Evolutionary conservation across 2,113 vertebrate genomes (phyloP).

Genomic region (Sander vitreus): DNA sequence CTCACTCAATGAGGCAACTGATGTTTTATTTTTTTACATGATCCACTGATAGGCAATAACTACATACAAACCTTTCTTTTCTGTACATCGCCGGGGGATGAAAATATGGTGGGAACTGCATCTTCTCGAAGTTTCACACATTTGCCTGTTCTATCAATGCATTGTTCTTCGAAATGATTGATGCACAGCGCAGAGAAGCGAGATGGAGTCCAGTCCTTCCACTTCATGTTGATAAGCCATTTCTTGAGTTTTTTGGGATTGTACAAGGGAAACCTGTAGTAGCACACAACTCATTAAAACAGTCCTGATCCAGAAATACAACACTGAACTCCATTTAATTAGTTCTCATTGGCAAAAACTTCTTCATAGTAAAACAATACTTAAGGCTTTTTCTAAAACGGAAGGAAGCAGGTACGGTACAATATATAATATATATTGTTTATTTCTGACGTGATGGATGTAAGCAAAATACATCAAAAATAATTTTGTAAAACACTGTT

Average conservation of each 20-base stretch:
- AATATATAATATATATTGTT: background rate
- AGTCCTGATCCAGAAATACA: background rate
- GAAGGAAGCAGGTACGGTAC: background rate
- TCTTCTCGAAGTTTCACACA: constrained; percentile 66
- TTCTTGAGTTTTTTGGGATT: constrained; percentile 72
- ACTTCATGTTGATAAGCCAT: constrained; percentile 76
- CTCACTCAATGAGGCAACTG: background rate
- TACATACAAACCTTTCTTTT: constrained; percentile 50
- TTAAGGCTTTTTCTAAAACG: background rate
- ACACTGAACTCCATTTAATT: background rate
- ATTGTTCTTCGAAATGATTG: constrained; percentile 74
- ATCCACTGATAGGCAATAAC: background rate
- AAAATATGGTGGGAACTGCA: constrained; percentile 77
- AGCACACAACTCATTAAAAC: background rate
- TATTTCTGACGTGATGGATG: background rate
- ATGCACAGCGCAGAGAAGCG: constrained; percentile 76
- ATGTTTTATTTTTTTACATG: background rate
- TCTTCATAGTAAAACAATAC: background rate
- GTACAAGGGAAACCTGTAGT: constrained; percentile 72
- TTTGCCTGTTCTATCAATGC: constrained; percentile 68
- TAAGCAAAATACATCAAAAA: background rate
- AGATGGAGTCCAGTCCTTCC: constrained; percentile 76
- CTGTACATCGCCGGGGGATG: constrained; percentile 16
- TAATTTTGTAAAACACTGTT: background rate
- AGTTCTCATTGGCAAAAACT: background rate